Evolutionary conservation across 2,888 invertebrate species (phyloP), one percentile per base, ranked within the genome.

Genomic region (Amblyjoppa fuscipennis): DNA sequence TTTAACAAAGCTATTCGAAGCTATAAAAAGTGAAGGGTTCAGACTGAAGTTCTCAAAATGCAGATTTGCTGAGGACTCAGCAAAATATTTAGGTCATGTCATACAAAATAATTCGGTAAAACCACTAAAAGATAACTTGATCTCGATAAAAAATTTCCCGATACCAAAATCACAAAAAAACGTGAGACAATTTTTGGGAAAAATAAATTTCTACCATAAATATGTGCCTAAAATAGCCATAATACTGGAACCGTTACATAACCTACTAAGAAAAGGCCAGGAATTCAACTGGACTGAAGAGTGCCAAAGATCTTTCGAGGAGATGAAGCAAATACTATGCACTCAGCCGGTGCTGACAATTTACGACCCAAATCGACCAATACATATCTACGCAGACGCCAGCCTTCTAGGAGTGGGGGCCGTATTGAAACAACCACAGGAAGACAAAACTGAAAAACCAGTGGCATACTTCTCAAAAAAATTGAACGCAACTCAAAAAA

Each of bases 11-110:
- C 16, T 74, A 59, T 20, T 74, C 25, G 41, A 74, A 74, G 74
- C 41, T 38, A 64, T 64, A 64, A 11, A 16, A n/a, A 64, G 16
- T 6, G 38, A 34, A 31, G 64, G 64, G n/a, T 56, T 74, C 34
- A 74, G 74, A 9, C 11, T 74, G 13, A 74, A 74, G 34, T 45
- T 74, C 20, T 25, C 59, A 59, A 74, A 74, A 74, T 74, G 74
- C 16, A 53, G 25, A 0, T 74, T 74, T 28, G 74, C 74, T 11
- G 59, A 61, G 41, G 31, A 28, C n/a, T 74, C 74, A 41, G 74
- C 59, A 31, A 74, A 74, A 61, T 74, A 74, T n/a, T 20, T 74
- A 16, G 74, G 74, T 13, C 74, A 73, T 16, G 59, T 73, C 13
- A 49, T 69, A 28, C 16, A 69, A 20, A 38, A 76, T 38, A 68